phyloP scores from a whole-genome alignment of 2,888 invertebrate species.

The Agonopterix arenella region DNA sequence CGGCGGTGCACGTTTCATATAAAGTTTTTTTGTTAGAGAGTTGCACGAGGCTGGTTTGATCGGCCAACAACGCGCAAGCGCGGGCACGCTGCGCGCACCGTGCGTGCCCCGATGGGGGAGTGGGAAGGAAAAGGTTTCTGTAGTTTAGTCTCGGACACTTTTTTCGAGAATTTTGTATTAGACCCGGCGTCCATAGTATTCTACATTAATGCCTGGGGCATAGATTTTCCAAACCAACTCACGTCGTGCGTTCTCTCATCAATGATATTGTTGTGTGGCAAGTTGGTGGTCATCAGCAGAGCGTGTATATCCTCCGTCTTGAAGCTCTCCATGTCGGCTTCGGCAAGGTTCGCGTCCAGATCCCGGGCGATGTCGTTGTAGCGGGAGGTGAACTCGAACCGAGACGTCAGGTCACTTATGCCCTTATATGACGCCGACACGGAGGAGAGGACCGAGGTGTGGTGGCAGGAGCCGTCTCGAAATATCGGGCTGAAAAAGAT shows the following conservation, averaged over 20 bases:
- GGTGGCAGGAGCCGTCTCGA: slow-evolving; percentile 88
- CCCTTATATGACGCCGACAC: slow-evolving; percentile 89
- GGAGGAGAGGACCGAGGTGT: slow-evolving; percentile 87
- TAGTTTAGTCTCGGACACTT: too few species aligned
- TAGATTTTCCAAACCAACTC: slow-evolving; percentile 29
- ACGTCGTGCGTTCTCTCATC: slow-evolving; percentile 71
- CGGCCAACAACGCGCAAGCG: too few species aligned
- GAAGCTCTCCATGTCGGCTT: slow-evolving; percentile 97
- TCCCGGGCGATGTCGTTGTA: slow-evolving; percentile 92
- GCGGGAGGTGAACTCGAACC: slow-evolving; percentile 77
- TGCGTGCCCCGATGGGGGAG: too few species aligned
- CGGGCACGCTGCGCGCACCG: too few species aligned
- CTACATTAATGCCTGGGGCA: too few species aligned
- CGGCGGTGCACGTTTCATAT: too few species aligned
- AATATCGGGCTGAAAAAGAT: slow-evolving; percentile 78
- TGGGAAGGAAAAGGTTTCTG: too few species aligned
- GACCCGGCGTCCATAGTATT: too few species aligned
- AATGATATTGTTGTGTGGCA: slow-evolving; percentile 80
- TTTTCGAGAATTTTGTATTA: too few species aligned
- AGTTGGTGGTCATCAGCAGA: slow-evolving; percentile 82
- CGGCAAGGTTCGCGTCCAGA: slow-evolving; percentile 94
- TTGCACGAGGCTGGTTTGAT: too few species aligned
- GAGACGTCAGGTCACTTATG: slow-evolving; percentile 75
- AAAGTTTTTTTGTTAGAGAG: too few species aligned
- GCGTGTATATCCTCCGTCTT: slow-evolving; percentile 94